Percentiles rank a stretch among this genome's conserved stretches.
These are phyloP conservation scores for Thalpophila matura DNA, from an alignment of 2,888 invertebrate species.

Conservation along the genomic window DNA sequence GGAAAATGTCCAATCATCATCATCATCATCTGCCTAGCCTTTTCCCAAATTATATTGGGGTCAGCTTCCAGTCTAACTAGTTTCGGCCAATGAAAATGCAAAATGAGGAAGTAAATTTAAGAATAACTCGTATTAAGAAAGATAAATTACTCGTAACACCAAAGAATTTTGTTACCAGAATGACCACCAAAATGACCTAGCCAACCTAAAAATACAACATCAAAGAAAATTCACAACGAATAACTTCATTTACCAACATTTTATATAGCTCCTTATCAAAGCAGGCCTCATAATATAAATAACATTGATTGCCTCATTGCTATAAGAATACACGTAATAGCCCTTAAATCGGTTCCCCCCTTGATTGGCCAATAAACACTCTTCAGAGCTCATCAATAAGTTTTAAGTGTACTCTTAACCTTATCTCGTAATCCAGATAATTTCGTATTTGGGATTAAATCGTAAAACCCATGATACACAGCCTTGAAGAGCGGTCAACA, in stretches of 20 bases:
- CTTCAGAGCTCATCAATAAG: constrained; percentile 71
- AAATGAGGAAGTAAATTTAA: too few relatives aligned
- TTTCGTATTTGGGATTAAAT: constrained; percentile 68
- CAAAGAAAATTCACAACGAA: not conserved
- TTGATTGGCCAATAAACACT: constrained; percentile 70
- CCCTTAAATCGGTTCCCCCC: constrained; percentile 63
- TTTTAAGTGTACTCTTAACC: constrained; percentile 70
- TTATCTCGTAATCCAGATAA: constrained; percentile 71
- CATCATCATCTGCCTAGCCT: too few relatives aligned
- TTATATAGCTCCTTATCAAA: constrained; percentile 20
- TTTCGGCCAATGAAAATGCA: too few relatives aligned
- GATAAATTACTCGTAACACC: not conserved
- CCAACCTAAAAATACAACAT: too few relatives aligned
- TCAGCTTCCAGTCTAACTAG: too few relatives aligned
- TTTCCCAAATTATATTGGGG: too few relatives aligned
- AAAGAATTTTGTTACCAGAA: too few relatives aligned
- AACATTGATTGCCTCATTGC: constrained; percentile 51
- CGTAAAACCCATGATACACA: constrained; percentile 62
- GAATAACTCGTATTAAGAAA: too few relatives aligned
- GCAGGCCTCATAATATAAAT: constrained; percentile 36
- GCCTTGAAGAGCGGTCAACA: not conserved
- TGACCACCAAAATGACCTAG: too few relatives aligned
- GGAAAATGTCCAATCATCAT: too few relatives aligned
- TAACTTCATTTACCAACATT: constrained; percentile 12
- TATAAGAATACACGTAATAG: constrained; percentile 56